phyloP scores from a whole-genome alignment of 1,140 invertebrate species.

The Anoplophora glabripennis region DNA sequence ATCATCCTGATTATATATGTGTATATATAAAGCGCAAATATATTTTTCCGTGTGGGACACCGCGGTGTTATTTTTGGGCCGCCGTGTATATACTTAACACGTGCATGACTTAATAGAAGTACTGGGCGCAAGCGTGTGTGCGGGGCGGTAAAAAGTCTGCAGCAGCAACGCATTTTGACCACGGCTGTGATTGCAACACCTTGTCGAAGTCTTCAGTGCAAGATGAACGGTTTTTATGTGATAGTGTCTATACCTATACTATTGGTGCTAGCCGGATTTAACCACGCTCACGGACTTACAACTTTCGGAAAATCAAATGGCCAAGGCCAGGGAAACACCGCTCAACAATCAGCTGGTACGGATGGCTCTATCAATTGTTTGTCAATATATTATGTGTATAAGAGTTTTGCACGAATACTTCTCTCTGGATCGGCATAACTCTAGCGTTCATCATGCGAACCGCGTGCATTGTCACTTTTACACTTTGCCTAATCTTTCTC shows the following conservation, averaged over 20 bases:
- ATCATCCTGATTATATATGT: no score
- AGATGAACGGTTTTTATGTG: constrained; percentile 48
- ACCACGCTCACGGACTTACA: constrained; percentile 47
- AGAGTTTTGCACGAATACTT: constrained; percentile 26
- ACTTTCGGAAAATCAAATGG: constrained; percentile 46
- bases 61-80: not conserved
- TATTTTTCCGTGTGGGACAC: no score
- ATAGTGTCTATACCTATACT: constrained; percentile 47
- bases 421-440: constrained; percentile 22
- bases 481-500: not conserved
- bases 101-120: constrained; percentile 9
- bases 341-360: constrained; percentile 28
- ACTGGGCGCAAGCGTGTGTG: constrained; percentile 10
- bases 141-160: constrained; percentile 2
- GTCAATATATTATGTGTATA: constrained; percentile 8
- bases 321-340: constrained; percentile 21
- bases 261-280: constrained; percentile 45
- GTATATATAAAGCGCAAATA: no score
- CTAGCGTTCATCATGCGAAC: constrained; percentile 14
- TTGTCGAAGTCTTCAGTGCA: constrained; percentile 18
- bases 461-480: constrained; percentile 4
- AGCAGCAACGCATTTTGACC: constrained; percentile 9
- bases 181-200: constrained; percentile 15
- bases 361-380: constrained; percentile 10
- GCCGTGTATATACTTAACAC: constrained; percentile 3